Base-by-base conservation (phyloP, 2,888 invertebrate genomes). In the Phyto melanocephala region DNA sequence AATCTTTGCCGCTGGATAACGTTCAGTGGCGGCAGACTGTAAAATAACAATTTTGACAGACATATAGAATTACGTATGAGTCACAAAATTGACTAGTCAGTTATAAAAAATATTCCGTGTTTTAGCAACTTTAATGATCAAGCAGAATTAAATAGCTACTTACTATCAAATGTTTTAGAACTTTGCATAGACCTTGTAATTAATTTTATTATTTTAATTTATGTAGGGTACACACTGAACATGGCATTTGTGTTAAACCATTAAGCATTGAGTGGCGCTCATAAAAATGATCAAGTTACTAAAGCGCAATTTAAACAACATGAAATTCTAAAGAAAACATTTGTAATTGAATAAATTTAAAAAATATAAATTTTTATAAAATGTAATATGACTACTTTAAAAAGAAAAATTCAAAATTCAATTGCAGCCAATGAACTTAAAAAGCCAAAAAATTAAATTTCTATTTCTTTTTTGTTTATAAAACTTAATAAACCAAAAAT, bases 191-290 rank as follows among this genome's bases (percentile, higher is more conserved):
- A 6, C 28, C 6, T 28, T 5, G 6, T 5, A 28, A 3, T 28
- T 28, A 28, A 28, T 28, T 5, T 5, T 5, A 28, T 28, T 28
- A 28, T 28, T 28, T 6, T 3, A 28, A 20, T 3, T 42, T 37
- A 40, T 40, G 40, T 68, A 54, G 40, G 5, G 28, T 42, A 1
- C 3, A 24, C 11, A 1, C 11, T 50, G 22, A 35, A 33, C 15
- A 35, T 8, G 33, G 4, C 10, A 10, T 40, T 67, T 33, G 17
- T 33, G 7, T 17, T 52, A 24, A 13, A 24, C n/a, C n/a, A 2
- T 45, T 65, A 0, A 28, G 28, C 15, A 24, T 17, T 50, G 1
- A 67, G 72, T 79, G 79, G 79, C 79, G 79, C 79, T 67, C 58
- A 33, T 67, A 33, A 40, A 42, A 68, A 2, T 11, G 71, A 65